Evolutionary conservation across 2,113 vertebrate species (phyloP).

Genomic region (Sitta europaea): DNA sequence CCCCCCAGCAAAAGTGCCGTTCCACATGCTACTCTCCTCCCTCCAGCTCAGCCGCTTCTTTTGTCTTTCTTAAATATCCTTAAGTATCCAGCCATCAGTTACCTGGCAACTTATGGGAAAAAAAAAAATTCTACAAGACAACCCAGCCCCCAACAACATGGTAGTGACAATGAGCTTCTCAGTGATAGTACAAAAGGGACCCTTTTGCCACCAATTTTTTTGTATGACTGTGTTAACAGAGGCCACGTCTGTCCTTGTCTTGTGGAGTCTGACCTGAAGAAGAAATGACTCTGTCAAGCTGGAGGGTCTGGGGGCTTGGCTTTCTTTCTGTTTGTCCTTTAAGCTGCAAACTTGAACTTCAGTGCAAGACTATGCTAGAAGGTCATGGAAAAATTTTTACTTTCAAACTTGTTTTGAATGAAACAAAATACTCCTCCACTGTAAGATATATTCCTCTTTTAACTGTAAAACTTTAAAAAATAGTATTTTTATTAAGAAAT

Average conservation of each 20-base stretch:
- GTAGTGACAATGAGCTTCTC: background rate
- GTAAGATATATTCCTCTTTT: background rate
- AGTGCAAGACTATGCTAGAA: background rate
- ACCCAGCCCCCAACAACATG: too few species aligned
- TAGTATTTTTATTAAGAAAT: background rate
- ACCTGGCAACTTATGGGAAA: too few species aligned
- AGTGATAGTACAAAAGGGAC: background rate
- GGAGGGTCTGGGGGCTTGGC: background rate
- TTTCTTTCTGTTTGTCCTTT: background rate
- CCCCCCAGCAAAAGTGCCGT: too few species aligned
- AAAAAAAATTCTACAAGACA: too few species aligned
- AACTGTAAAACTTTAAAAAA: background rate
- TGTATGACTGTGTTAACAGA: background rate
- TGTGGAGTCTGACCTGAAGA: background rate
- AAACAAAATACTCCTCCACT: background rate
- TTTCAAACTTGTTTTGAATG: background rate
- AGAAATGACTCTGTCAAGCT: background rate
- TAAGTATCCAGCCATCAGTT: too few species aligned
- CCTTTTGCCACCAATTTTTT: background rate
- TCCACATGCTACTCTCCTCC: too few species aligned
- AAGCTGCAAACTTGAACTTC: background rate
- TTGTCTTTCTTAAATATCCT: too few species aligned
- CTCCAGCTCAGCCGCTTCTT: too few species aligned
- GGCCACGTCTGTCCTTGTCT: background rate
- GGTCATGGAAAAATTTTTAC: background rate